Conservation (phyloP, 2,113 vertebrate species). For the Sceloporus undulatus region DNA sequence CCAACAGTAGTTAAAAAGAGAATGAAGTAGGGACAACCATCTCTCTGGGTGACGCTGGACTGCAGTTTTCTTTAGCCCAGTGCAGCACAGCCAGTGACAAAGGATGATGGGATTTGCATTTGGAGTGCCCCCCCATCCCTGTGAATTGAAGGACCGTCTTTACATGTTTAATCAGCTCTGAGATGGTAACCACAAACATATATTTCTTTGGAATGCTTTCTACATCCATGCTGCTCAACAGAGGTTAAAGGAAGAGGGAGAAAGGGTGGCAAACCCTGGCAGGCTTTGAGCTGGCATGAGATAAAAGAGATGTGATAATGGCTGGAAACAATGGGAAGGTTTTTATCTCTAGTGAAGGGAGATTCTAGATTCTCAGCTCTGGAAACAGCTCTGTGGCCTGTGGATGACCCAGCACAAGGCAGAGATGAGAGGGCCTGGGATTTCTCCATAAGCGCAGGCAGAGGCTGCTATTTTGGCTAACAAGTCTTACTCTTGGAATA, state of each 20-base stretch:
- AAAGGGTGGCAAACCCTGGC: not conserved
- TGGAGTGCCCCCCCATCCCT: not conserved
- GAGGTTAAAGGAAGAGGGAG: not conserved
- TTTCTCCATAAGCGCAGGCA: conserved; percentile 10
- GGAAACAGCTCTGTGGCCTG: not conserved
- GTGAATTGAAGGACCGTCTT: not conserved
- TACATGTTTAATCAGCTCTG: not conserved
- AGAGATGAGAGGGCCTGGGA: not conserved
- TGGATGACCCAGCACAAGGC: not conserved
- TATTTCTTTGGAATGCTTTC: not conserved
- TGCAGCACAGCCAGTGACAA: not conserved
- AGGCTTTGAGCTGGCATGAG: not conserved
- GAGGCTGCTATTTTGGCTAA: not conserved
- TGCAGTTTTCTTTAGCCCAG: not conserved
- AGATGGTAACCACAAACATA: not conserved
- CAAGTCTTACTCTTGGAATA: conserved; percentile 1
- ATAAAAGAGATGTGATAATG: conserved; percentile 17
- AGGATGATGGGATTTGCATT: not conserved
- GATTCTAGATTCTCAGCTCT: not conserved
- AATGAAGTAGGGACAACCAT: not conserved
- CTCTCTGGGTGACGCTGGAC: not conserved
- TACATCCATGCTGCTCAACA: not conserved
- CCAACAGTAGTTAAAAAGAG: not conserved
- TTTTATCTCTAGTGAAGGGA: not conserved
- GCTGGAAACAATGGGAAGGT: not conserved